Percentiles rank a stretch among this genome's conserved stretches.
Evolutionary conservation across 1,140 invertebrate species (phyloP).

Genomic region (Bombus soroeensis): DNA sequence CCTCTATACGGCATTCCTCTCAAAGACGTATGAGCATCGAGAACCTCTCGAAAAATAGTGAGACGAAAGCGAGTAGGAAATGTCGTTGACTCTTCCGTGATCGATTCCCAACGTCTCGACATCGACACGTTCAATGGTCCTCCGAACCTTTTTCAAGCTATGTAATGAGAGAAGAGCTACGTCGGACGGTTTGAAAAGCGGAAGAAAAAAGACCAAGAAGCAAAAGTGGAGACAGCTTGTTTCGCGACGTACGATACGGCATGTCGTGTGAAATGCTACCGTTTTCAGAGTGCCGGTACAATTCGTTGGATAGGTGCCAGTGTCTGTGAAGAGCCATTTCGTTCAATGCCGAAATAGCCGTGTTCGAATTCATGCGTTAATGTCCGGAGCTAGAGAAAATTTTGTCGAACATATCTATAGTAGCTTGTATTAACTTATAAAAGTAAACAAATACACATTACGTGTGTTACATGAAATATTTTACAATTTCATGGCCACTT

Average conservation of each 20-base stretch:
- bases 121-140: constrained; percentile 34
- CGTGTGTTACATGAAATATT: neutral
- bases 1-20: neutral
- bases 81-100: neutral
- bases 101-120: constrained; percentile 13
- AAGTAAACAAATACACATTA: neutral
- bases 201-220: neutral
- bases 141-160: neutral
- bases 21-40: neutral
- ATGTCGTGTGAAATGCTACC: constrained; percentile 27
- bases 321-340: constrained; percentile 50
- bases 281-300: constrained; percentile 40
- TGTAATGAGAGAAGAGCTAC: constrained; percentile 44
- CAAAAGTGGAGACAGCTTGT: constrained; percentile 6
- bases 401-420: neutral
- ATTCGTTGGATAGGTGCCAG: constrained; percentile 69
- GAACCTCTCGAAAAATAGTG: neutral
- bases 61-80: neutral
- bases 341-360: neutral
- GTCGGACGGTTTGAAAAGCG: constrained; percentile 28
- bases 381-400: neutral
- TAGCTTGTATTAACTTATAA: no score
- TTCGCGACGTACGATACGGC: constrained; percentile 57
- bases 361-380: neutral
- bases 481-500: neutral